A percentile compares a stretch with the other conserved stretches of the same genome.
These are phyloP conservation scores for Heteromyza rotundicornis DNA, from an alignment of 2,888 invertebrate genomes.

Conservation along the genomic window DNA sequence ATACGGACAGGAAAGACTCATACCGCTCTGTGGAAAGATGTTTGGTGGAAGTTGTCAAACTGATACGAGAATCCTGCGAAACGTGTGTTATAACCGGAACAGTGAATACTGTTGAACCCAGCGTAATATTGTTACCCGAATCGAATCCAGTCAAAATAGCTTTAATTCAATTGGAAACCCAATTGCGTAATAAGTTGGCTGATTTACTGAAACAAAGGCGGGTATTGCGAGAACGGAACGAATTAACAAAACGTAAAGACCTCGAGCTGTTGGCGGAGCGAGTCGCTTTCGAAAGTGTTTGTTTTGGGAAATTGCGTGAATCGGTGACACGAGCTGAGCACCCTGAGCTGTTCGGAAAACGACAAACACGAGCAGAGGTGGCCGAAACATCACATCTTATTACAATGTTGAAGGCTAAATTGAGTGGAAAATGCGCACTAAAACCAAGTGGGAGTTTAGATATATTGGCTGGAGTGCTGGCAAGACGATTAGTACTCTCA, in stretches of 20 bases:
- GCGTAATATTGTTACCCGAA: slow-evolving; percentile 62
- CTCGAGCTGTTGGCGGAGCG: slow-evolving; percentile 79
- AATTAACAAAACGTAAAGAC: slow-evolving; percentile 72
- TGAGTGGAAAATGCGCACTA: slow-evolving; percentile 66
- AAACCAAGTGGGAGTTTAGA: slow-evolving; percentile 67
- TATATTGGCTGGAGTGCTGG: slow-evolving; percentile 77
- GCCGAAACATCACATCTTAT: slow-evolving; percentile 80
- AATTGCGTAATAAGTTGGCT: slow-evolving; percentile 72
- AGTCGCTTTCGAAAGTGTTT: slow-evolving; percentile 79
- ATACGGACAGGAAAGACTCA: slow-evolving; percentile 71
- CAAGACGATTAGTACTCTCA: slow-evolving; percentile 71
- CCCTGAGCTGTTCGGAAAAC: slow-evolving; percentile 66
- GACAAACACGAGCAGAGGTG: slow-evolving; percentile 73
- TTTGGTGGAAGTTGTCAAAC: slow-evolving; percentile 69
- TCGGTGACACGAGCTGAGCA: slow-evolving; percentile 69
- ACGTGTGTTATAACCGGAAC: slow-evolving; percentile 66
- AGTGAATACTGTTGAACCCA: slow-evolving; percentile 15
- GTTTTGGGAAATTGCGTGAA: slow-evolving; percentile 73
- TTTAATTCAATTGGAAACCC: slow-evolving; percentile 71
- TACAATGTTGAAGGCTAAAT: slow-evolving; percentile 72
- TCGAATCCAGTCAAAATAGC: slow-evolving; percentile 67
- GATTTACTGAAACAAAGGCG: slow-evolving; percentile 74
- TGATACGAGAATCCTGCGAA: slow-evolving; percentile 68
- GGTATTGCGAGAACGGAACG: slow-evolving; percentile 70
- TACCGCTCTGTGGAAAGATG: slow-evolving; percentile 71